Base-by-base conservation (phyloP, 2,888 invertebrate species). In the Leptinotarsa juncta region DNA sequence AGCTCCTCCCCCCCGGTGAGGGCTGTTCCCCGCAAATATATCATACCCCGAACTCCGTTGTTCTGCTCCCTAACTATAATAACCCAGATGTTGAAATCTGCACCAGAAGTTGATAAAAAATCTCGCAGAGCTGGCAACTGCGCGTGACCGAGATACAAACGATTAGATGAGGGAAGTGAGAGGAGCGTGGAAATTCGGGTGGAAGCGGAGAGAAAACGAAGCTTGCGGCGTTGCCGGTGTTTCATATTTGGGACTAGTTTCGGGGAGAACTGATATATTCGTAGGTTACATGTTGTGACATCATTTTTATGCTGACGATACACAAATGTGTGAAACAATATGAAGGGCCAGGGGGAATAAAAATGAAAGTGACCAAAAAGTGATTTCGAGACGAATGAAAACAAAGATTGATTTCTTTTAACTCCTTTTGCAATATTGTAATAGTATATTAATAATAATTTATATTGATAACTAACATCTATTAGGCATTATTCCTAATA, bases 41-140 rank as follows among this genome's bases (percentile, higher is more conserved):
- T 62, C 62, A 42, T 26, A 23, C 57, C 20, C 18, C 42, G 42
- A 18, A 12, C 18, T 18, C 18, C 26, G 62, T n/a, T 62, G 5
- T 42, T 7, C 32, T 32, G 62, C 62, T 42, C 62, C 42, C 62
- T 32, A 62, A 32, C 62, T 62, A 62, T 62, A 18, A 42, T n/a
- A 62, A 62, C 62, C 62, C 62, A 62, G 62, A 62, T 62, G 62
- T 62, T n/a, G 62, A 62, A 62, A 62, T 62, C 62, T 62, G 62
- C 42, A 16, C 32, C 32, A 14, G 57, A 62, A 62, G 62, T 62
- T 32, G 32, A 62, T 62, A 62, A 62, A 62, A 62, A 62, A 62
- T 62, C 42, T 18, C 32, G 62, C 14, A 42, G n/a, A 62, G 16
- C 32, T 42, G 62, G 62, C 62, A 62, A 62, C 20, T 7, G 15